Evolutionary conservation across 2,888 invertebrate species (phyloP), one percentile per base, ranked within the genome.

Genomic region (Stenotaenia linearis): DNA sequence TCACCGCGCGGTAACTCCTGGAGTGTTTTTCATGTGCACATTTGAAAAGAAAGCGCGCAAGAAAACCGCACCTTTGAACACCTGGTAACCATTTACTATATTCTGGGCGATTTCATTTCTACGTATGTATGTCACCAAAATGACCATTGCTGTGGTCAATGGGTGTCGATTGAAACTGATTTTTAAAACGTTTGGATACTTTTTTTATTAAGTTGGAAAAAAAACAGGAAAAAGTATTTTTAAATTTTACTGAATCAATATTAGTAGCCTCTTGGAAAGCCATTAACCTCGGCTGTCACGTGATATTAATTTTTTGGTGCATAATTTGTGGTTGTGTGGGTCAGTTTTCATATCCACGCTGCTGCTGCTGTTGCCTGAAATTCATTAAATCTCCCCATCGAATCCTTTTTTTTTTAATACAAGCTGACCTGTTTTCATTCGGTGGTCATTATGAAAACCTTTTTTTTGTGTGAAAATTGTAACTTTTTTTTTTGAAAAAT

Each of bases 211-310:
- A 10, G 1, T 21, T 7, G 7, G 18, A 23, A 23, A 1, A 18
- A 56, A 18, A 18, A 18, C 4, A 15, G 12, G 18, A 45, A 56
- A 23, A 56, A 56, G n/a, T 56, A 9, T 23, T 23, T 23, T 56
- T 23, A 56, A 56, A 56, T 23, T 56, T 56, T 56, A 23, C 56
- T 56, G 23, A 56, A 56, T 56, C 56, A 18, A 56, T 56, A 56
- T 56, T 56, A 56, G 56, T 56, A 56, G 56, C 56, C 56, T 23
- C 56, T 56, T 56, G 56, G 56, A 56, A 56, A 56, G 23, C 56
- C 56, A 56, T 56, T 56, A 56, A 56, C 56, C 56, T 56, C 56
- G 56, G 56, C 56, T 56, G 56, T 56, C 56, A 56, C 56, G 56
- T 56, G 56, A 56, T 56, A 56, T 56, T 56, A 56, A 56, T 56